Conservation (phyloP, 2,113 vertebrate genomes). For the Datnioides undecimradiatus region DNA sequence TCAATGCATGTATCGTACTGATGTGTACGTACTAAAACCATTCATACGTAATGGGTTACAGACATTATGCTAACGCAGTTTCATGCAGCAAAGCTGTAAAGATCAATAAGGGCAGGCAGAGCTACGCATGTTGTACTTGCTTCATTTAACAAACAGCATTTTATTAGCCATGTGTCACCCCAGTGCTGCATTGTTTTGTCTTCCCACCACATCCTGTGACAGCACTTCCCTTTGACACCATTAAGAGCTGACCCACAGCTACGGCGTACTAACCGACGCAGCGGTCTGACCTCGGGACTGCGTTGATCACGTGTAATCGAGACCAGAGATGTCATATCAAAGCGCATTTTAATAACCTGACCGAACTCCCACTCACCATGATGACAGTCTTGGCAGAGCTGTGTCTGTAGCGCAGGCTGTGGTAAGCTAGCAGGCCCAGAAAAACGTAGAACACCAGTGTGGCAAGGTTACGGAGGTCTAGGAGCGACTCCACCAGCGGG, state of each 20-base stretch:
- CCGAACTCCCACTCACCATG: slow-evolving; percentile 88
- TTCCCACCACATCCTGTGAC: not conserved
- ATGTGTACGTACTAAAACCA: too few relatives aligned
- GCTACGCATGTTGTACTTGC: not conserved
- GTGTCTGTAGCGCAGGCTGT: slow-evolving; percentile 89
- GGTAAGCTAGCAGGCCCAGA: slow-evolving; percentile 87
- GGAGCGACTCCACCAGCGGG: slow-evolving; percentile 92
- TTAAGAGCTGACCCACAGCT: not conserved
- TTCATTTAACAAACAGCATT: not conserved
- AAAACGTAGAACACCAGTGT: slow-evolving; percentile 91
- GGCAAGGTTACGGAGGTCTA: slow-evolving; percentile 93
- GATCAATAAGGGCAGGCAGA: not conserved
- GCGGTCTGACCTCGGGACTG: not conserved
- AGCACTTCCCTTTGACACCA: not conserved
- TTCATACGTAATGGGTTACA: too few relatives aligned
- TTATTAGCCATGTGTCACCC: not conserved
- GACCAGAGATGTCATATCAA: not conserved
- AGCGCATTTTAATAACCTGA: not conserved
- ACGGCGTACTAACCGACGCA: not conserved
- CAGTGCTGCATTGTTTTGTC: not conserved
- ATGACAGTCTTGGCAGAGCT: slow-evolving; percentile 93
- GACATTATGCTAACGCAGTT: too few relatives aligned
- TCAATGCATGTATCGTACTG: too few relatives aligned
- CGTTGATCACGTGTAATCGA: too few relatives aligned
- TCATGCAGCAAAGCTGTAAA: not conserved